Base-by-base conservation (phyloP, 2,888 invertebrate species). In the Podotricha telesiphe region DNA sequence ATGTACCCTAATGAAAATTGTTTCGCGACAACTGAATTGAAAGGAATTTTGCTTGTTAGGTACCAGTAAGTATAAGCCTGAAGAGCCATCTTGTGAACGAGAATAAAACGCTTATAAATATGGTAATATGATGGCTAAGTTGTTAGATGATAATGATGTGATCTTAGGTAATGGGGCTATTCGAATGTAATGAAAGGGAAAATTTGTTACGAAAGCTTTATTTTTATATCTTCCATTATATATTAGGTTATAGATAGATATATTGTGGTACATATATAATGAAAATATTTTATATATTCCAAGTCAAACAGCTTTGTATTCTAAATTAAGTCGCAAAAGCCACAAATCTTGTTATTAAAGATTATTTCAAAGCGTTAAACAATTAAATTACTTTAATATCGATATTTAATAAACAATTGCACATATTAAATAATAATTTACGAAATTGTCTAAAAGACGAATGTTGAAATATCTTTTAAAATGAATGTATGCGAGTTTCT, bases 1-100 rank as follows among this genome's bases (percentile, higher is more conserved):
- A 82, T 80, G 76, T 79, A 74, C 80, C 80, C 86, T 89, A 90
- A 90, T 91, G 89, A 88, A 91, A 91, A 91, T 89, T 88, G 89
- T 87, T 89, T 79, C 83, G 84, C 83, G 86, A 86, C 86, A 83
- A 86, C 85, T 85, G 86, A 86, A 85, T 86, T 87, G 80, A 77
- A 80, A 70, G 78, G 78, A 80, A 83, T 88, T 87, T 86, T 83
- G 83, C 85, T 83, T 79, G 81, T 86, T 85, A 84, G 80, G 80
- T 75, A 84, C 83, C 83, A 83, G 84, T 67, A 61, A 67, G 51
- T 61, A 61, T 48, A 53, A 53, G 53, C 50, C 61, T 61, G 37
- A 61, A 47, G n/a, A n/a, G n/a, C 45, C 45, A 61, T 50, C 53
- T 20, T 53, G 61, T 45, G 51, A 61, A 53, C 28, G 61, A 28